A percentile compares a stretch with the other conserved stretches of the same genome.
Conservation (phyloP, 2,113 vertebrate genomes). For the Zosterops borbonicus region DNA sequence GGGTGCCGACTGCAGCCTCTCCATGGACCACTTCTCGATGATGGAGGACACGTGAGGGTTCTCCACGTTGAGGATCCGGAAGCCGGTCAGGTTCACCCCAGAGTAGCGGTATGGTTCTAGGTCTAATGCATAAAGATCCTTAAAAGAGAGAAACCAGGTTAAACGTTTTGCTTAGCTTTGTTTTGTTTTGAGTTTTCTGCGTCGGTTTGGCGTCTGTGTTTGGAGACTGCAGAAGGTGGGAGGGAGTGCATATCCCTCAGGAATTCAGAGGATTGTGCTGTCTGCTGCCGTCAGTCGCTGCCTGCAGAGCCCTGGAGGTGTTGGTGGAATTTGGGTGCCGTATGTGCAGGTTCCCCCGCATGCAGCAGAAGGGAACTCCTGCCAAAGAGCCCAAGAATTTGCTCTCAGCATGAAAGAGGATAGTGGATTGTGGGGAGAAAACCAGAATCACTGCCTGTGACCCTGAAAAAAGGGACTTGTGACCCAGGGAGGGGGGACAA, state of each 20-base stretch:
- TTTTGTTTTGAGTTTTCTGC: not conserved
- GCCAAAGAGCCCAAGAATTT: not conserved
- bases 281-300: not conserved
- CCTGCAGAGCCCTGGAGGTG: not conserved
- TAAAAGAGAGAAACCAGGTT: constrained; percentile 58
- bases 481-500: too few species aligned
- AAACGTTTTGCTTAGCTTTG: not conserved
- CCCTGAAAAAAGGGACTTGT: not conserved
- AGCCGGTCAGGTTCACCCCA: constrained; percentile 97
- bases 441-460: not conserved
- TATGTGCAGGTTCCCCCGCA: not conserved
- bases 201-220: accelerated
- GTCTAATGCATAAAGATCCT: constrained; percentile 98
- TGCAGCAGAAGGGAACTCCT: not conserved
- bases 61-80: constrained; percentile 96
- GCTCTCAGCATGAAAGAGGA: not conserved
- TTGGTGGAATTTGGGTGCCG: not conserved
- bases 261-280: not conserved
- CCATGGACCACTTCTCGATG: constrained; percentile 96
- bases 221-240: not conserved
- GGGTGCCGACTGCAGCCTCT: constrained; percentile 84
- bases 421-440: not conserved
- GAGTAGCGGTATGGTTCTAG: constrained; percentile 98
- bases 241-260: not conserved
- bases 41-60: constrained; percentile 93